phyloP scores from a whole-genome alignment of 2,113 vertebrate genomes.

The Oostethus manadensis region DNA sequence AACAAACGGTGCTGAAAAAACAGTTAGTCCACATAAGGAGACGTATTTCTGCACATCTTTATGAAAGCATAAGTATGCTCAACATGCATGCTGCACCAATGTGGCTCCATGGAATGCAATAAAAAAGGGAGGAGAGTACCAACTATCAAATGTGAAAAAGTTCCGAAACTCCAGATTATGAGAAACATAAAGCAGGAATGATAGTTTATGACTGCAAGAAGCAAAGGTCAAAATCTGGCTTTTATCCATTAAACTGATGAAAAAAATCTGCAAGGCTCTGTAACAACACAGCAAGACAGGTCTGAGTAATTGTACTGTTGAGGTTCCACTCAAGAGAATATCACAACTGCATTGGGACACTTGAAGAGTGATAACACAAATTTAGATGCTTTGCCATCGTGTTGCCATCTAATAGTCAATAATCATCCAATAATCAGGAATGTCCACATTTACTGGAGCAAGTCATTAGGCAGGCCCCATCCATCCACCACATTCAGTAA shows the following conservation, averaged over 20 bases:
- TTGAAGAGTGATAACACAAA: neutral
- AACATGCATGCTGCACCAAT: conserved; percentile 12
- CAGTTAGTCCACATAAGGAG: conserved; percentile 25
- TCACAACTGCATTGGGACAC: too few relatives aligned
- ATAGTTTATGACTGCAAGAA: conserved; percentile 56
- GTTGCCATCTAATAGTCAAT: neutral
- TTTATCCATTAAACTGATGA: conserved; percentile 57
- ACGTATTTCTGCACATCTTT: conserved; percentile 25
- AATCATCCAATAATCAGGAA: conserved; percentile 6
- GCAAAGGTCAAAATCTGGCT: conserved; percentile 67
- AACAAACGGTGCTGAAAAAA: conserved; percentile 10
- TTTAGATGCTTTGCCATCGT: neutral
- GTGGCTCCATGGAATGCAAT: conserved; percentile 43
- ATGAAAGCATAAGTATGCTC: conserved; percentile 10
- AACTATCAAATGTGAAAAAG: conserved; percentile 30
- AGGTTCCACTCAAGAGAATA: conserved; percentile 5
- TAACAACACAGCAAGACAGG: conserved; percentile 32
- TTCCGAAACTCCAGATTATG: conserved; percentile 47
- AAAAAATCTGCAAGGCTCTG: conserved; percentile 13
- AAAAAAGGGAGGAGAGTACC: conserved; percentile 31
- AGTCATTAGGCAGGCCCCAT: too few relatives aligned
- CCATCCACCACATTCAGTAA: conserved; percentile 8
- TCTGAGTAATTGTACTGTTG: conserved; percentile 42
- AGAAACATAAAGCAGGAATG: conserved; percentile 55
- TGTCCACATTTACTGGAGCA: conserved; percentile 6